Base-by-base conservation (phyloP, 2,888 invertebrate genomes). In the Euphydryas editha region DNA sequence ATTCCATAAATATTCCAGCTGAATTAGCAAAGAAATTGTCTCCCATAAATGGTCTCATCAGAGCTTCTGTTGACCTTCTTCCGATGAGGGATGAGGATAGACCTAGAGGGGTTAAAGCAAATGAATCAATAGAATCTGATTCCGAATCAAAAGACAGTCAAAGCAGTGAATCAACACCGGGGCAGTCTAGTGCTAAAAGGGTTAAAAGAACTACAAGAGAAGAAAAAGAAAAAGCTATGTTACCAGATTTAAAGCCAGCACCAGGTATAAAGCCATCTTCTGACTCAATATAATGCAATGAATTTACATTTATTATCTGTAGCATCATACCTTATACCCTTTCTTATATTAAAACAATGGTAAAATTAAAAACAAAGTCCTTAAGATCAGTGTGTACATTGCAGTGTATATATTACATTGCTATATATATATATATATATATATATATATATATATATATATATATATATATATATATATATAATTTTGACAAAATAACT, bases 201-300 rank as follows among this genome's bases (percentile, higher is more conserved):
- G 81, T 81, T 1, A 92, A 86, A 65, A 83, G 92, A 70, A 76
- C 93, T 21, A 94, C 94, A 11, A 79, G 83, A 18, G 94, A 94
- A 74, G 94, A 95, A 70, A 92, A 90, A 72, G 97, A 97, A 79
- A 94, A 96, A 78, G 93, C 95, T 49, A 93, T 97, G 78, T 88
- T 99, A 61, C 99, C 99, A 0, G 87, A 96, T 76, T 94, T 99
- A 79, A 95, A 96, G 81, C 95, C 96, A 10, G 94, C 95, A 24
- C 95, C 96, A 73, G 93, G 93, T 92, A 75, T 30, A 51, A 24
- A 24, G n/a, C n/a, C n/a, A n/a, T n/a, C n/a, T n/a, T n/a, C n/a
- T n/a, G n/a, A n/a, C n/a, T n/a, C n/a, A n/a, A n/a, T n/a, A n/a
- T n/a, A n/a, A n/a, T n/a, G n/a, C n/a, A n/a, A n/a, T n/a, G n/a